Evolutionary conservation across 2,113 vertebrate genomes (phyloP).

Genomic region (Bubo blakistoni): DNA sequence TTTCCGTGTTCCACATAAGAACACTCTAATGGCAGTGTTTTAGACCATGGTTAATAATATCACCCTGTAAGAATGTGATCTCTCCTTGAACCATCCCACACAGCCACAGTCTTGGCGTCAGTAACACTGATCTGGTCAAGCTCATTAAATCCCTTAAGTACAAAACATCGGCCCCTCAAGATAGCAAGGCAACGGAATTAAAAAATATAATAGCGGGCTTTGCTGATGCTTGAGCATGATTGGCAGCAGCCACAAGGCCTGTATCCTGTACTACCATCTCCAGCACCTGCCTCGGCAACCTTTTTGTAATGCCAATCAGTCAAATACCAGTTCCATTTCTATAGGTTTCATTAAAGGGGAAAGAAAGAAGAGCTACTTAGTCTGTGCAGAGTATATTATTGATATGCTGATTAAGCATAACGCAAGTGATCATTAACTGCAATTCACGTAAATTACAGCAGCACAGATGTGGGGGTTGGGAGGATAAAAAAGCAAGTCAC

Average conservation of each 20-base stretch:
- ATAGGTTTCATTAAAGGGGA: constrained; percentile 43
- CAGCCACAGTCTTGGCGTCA: background rate
- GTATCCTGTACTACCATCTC: constrained; percentile 20
- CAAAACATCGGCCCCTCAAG: background rate
- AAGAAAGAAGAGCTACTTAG: constrained; percentile 40
- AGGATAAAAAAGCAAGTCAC: constrained; percentile 27
- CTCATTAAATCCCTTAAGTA: background rate
- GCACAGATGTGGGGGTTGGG: constrained; percentile 45
- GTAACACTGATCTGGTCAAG: constrained; percentile 28
- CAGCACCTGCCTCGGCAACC: constrained; percentile 56
- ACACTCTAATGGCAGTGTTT: background rate
- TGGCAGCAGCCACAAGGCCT: constrained; percentile 46
- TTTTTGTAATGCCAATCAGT: constrained; percentile 58
- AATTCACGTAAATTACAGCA: constrained; percentile 62
- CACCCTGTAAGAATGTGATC: constrained; percentile 42
- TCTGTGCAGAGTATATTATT: constrained; percentile 49
- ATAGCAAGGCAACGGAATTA: constrained; percentile 4
- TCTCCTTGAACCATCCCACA: constrained; percentile 20
- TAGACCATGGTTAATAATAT: constrained; percentile 18
- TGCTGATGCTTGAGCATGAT: constrained; percentile 38
- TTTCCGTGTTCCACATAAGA: background rate
- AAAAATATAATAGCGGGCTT: constrained; percentile 31
- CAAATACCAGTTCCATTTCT: constrained; percentile 34
- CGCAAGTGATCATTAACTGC: constrained; percentile 53
- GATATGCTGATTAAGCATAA: constrained; percentile 62